Evolutionary conservation across 2,113 vertebrate species (phyloP).

Genomic region (Saguinus midas): DNA sequence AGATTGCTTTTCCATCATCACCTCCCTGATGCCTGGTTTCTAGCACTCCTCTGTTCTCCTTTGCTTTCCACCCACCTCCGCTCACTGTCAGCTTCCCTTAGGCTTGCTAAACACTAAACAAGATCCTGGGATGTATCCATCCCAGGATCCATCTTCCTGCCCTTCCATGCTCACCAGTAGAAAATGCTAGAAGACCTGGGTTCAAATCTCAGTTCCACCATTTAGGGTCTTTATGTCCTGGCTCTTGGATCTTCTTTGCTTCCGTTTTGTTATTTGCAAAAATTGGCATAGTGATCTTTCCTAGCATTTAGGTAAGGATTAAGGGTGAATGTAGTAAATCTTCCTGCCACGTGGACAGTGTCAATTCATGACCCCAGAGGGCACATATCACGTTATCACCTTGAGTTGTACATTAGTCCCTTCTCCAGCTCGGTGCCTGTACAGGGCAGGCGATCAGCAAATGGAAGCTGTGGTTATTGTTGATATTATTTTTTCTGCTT

Average conservation of each 20-base stretch:
- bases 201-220: neutral
- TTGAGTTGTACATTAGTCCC: rapidly evolving
- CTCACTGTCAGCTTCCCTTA: neutral
- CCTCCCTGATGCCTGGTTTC: neutral
- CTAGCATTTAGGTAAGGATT: neutral
- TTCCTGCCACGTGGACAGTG: neutral
- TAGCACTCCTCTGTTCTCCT: neutral
- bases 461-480: neutral
- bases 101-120: neutral
- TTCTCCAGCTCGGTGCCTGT: neutral
- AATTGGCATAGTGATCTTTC: neutral
- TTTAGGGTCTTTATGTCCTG: neutral
- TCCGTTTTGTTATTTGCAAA: neutral
- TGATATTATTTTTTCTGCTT: neutral
- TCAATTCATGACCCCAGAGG: neutral
- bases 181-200: neutral
- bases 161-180: neutral
- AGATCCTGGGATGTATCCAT: neutral
- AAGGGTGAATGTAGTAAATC: neutral
- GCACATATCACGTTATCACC: neutral
- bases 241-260: neutral
- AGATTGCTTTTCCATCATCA: neutral
- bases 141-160: no score
- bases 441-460: no score
- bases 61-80: neutral